Evolutionary conservation across 1,140 invertebrate species (phyloP), one percentile per base, ranked within the genome.

Genomic region (Pseudomyrmex concolor): DNA sequence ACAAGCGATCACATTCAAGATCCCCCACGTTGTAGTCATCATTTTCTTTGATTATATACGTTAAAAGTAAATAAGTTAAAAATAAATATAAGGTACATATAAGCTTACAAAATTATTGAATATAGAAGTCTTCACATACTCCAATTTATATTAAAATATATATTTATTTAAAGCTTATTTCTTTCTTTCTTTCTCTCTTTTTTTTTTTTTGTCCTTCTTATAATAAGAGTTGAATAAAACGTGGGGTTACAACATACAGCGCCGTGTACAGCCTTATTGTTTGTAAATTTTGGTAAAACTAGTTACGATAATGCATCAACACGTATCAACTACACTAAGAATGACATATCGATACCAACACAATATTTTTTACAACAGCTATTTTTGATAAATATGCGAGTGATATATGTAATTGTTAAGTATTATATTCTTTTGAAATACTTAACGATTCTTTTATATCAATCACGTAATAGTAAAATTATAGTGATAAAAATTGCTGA

Each of bases 1-100:
- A 83, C 57, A 90, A 92, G 87, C 85, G 85, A 91, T 88, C 85
- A 91, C 90, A 91, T 89, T 91, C 62, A 90, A 34, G 67, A 70
- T 50, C 64, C 54, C 54, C 68, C 81, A 60, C 68, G 55, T 84
- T 84, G 1, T 60, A 78, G 74, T 84, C 48, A 15, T 55, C 17
- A 9, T 68, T 7, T 1, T 43, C n/a, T 54, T 22, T 8, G 2
- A 34, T 10, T 50, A 57, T 55, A 74, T 77, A 78, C 3, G 55
- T 15, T 68, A 78, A 59, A 59, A 59, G 54, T 22, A 80, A 71
- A 54, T 55, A 71, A 59, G 54, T 80, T 9, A 80, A 80, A 34
- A 71, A 34, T 34, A 34, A 59, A 68, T 57, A 34, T 25, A 25
- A 25, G 25, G 3, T 25, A 25, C 25, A 25, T 25, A 25, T 59